Evolutionary conservation across 2,797 vertebrate species (phyloP), one percentile per base, ranked within the genome.

Genomic region (Aphelocoma californica): DNA sequence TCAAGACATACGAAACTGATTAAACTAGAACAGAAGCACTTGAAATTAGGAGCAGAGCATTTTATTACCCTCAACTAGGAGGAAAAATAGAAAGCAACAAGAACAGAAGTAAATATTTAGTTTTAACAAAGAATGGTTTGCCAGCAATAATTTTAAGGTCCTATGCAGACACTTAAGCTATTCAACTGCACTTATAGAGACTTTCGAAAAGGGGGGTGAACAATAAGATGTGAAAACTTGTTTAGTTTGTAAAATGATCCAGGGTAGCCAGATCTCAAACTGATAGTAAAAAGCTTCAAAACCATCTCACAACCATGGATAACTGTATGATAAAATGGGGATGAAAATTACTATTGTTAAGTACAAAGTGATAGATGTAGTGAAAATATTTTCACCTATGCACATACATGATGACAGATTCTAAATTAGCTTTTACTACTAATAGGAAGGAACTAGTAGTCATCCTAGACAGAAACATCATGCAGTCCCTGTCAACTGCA

Each of bases 311-410:
- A 65, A 40, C 34, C 1, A 1, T 25, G n/a, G 26, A 23, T 28
- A 86, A 65, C 18, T 25, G 9, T 8, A 70, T 12, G 28, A 62
- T 34, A 81, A 72, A 95, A 84, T 10, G 29, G 23, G 75, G 40
- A 84, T 31, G 54, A 75, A 91, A 84, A 81, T 67, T 47, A 81
- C 54, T 31, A 40, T 4, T 65, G n/a, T 34, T 79, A 88, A 75
- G 36, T 81, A 19, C 23, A 32, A 83, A 71, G 44, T 26, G 23
- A 83, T 74, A 44, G 12, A 85, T 12, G 47, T 1, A 10, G 29
- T 40, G 56, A 54, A 93, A 94, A 67, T 81, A 90, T 70, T 93
- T 95, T 88, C 62, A 79, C 40, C 36, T 83, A 54, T 29, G n/a
- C 38, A 44, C 20, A 69, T 7, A 72, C 20, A 34, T 17, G 57